Evolutionary conservation across 2,888 invertebrate genomes (phyloP).

Genomic region (Sclerodermus sp.): DNA sequence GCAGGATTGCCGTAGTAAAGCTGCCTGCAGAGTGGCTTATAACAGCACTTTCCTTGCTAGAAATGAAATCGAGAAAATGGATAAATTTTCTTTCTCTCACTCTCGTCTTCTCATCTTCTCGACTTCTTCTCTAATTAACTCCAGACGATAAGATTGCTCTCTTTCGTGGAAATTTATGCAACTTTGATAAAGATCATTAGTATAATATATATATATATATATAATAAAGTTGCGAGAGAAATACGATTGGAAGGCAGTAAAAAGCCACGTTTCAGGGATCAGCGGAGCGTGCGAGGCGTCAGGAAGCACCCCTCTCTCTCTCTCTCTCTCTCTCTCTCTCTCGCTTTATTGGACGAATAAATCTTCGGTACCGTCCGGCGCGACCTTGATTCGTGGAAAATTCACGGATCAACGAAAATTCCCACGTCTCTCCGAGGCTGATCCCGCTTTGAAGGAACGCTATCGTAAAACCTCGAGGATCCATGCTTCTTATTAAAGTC

Average conservation of each 20-base stretch:
- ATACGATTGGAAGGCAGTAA: too few relatives aligned
- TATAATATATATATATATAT: too few relatives aligned
- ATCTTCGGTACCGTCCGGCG: constrained; percentile 9
- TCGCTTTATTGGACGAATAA: constrained; percentile 23
- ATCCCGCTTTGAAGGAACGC: too few relatives aligned
- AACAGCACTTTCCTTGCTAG: too few relatives aligned
- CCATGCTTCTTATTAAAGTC: too few relatives aligned
- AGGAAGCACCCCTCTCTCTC: constrained; percentile 4
- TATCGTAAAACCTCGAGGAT: too few relatives aligned
- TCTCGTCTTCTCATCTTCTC: not conserved
- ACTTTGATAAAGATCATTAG: too few relatives aligned
- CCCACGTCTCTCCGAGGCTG: constrained; percentile 14
- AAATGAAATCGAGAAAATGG: not conserved
- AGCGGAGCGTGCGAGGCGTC: constrained; percentile 14
- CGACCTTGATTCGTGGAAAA: constrained; percentile 25
- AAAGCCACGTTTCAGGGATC: constrained; percentile 13
- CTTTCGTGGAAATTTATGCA: too few relatives aligned
- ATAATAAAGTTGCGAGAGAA: too few relatives aligned
- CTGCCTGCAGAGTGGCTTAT: too few relatives aligned
- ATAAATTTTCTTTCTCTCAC: not conserved
- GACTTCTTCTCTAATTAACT: not conserved
- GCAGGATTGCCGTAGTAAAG: too few relatives aligned
- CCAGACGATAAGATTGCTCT: too few relatives aligned
- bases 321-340: constrained; percentile 16
- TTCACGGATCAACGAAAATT: constrained; percentile 24